Evolutionary conservation across 2,797 vertebrate genomes (phyloP).

Genomic region (Pangasius krempfi): DNA sequence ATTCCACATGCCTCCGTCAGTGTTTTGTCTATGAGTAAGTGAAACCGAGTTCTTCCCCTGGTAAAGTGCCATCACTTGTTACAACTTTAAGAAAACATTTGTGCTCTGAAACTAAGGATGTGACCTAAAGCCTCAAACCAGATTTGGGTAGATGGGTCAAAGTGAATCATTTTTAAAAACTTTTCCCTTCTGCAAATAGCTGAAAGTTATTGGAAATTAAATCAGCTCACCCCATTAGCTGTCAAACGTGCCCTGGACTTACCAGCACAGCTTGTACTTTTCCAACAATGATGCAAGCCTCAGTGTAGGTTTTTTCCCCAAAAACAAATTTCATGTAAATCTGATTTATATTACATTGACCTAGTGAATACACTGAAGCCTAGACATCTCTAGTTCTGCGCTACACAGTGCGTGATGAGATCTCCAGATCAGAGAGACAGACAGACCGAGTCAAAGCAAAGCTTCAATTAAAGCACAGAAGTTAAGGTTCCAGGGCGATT

Average conservation of each 20-base stretch:
- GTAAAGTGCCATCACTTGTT: constrained; percentile 12
- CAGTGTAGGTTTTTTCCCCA: constrained; percentile 21
- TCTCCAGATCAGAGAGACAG: neutral
- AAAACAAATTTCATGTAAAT: constrained; percentile 26
- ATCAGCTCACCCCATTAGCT: constrained; percentile 37
- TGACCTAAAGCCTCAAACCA: constrained; percentile 20
- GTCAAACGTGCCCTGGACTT: constrained; percentile 35
- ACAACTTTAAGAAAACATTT: constrained; percentile 27
- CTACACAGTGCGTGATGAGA: neutral
- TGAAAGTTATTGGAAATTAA: constrained; percentile 45
- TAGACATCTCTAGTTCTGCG: neutral
- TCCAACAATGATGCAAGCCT: constrained; percentile 47
- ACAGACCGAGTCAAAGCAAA: neutral
- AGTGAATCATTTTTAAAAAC: neutral
- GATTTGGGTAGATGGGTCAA: constrained; percentile 21
- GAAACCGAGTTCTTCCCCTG: constrained; percentile 12
- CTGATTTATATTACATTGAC: constrained; percentile 1
- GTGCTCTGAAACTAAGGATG: constrained; percentile 1
- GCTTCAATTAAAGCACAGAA: constrained; percentile 21
- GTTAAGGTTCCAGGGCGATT: constrained; percentile 47
- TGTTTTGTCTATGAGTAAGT: constrained; percentile 14
- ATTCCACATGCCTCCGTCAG: constrained; percentile 6
- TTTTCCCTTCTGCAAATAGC: constrained; percentile 14
- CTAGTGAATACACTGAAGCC: neutral
- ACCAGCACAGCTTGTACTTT: constrained; percentile 19